These are phyloP conservation scores for Drosophila hamatofila DNA, from an alignment of 2,888 invertebrate species.

Conservation along the genomic window DNA sequence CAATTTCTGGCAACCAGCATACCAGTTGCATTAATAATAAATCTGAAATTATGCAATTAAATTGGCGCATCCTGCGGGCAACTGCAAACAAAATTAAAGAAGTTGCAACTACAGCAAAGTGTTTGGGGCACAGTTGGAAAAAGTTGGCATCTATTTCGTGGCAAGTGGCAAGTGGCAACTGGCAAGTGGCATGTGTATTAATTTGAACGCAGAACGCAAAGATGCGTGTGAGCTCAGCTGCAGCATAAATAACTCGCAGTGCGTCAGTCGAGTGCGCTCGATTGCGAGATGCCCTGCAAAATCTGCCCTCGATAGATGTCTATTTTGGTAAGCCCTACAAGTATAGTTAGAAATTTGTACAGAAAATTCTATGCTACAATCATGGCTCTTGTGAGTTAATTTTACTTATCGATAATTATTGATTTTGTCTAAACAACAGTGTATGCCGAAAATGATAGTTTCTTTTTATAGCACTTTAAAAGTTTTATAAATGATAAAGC, in stretches of 20 bases:
- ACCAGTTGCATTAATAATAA: conserved; percentile 64
- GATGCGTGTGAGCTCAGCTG: conserved; percentile 37
- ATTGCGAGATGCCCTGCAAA: neutral
- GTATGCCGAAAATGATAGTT: too few relatives aligned
- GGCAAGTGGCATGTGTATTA: conserved; percentile 49
- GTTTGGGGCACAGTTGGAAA: conserved; percentile 2
- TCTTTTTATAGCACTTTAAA: too few relatives aligned
- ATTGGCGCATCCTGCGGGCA: conserved; percentile 51
- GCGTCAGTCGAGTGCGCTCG: neutral
- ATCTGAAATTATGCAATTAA: conserved; percentile 72
- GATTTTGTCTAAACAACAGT: neutral
- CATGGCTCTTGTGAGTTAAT: neutral
- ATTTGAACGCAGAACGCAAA: conserved; percentile 44
- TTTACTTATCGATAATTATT: neutral
- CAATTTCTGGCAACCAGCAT: conserved; percentile 17
- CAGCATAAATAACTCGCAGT: neutral
- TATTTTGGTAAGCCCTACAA: too few relatives aligned
- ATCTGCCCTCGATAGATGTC: neutral
- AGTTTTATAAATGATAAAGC: too few relatives aligned
- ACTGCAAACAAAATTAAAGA: conserved; percentile 19
- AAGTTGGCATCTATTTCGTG: conserved; percentile 22
- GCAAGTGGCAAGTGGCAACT: conserved; percentile 22
- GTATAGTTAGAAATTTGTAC: neutral
- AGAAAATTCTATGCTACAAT: fast-evolving
- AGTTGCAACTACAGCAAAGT: conserved; percentile 2